Conservation (phyloP, 1,140 invertebrate species). For the Chrysomallon squamiferum region DNA sequence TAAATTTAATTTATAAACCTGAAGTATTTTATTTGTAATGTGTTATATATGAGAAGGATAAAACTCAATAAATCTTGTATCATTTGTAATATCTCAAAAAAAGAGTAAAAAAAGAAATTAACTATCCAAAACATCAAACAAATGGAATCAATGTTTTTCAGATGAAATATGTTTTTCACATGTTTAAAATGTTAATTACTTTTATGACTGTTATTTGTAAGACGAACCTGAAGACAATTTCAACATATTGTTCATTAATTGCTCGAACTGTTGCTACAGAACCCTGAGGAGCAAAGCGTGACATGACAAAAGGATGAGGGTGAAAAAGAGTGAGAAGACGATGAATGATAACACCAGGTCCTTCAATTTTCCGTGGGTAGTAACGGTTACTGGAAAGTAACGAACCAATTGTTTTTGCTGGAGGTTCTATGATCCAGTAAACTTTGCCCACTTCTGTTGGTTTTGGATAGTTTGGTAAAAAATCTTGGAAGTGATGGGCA, state of each 20-base stretch:
- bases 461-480: conserved; percentile 38
- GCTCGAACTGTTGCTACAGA: conserved; percentile 55
- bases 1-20: too few relatives aligned
- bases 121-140: too few relatives aligned
- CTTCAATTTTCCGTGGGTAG: conserved; percentile 42
- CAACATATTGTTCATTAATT: conserved; percentile 52
- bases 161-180: too few relatives aligned
- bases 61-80: too few relatives aligned
- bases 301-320: conserved; percentile 53
- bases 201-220: too few relatives aligned
- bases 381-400: conserved; percentile 49
- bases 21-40: too few relatives aligned
- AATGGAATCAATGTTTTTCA: too few relatives aligned
- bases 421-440: conserved; percentile 33
- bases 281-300: conserved; percentile 61
- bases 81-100: too few relatives aligned
- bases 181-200: too few relatives aligned
- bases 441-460: conserved; percentile 27
- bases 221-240: conserved; percentile 61
- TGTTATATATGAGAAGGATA: too few relatives aligned
- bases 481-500: conserved; percentile 38
- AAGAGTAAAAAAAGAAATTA: too few relatives aligned
- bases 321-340: conserved; percentile 59
- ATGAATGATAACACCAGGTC: conserved; percentile 34
- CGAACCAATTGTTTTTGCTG: conserved; percentile 10